Evolutionary conservation across 1,140 invertebrate genomes (phyloP).

Genomic region (Eciton burchellii): DNA sequence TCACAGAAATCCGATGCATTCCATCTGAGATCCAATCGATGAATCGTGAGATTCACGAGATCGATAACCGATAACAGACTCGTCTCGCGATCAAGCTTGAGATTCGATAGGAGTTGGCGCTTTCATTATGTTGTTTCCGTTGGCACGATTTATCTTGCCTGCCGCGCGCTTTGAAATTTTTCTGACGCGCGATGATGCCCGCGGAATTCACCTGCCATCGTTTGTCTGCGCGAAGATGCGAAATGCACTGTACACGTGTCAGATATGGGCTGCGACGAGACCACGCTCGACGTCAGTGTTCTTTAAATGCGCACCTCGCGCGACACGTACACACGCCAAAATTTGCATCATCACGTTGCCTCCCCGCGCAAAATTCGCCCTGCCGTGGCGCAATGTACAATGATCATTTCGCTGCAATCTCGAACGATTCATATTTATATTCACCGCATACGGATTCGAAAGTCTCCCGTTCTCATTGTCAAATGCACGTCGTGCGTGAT

Average conservation of each 20-base stretch:
- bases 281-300: constrained; percentile 11
- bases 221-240: constrained; percentile 45
- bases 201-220: constrained; percentile 53
- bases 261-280: constrained; percentile 19
- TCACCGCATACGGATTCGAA: too few species aligned
- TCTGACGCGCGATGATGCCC: constrained; percentile 36
- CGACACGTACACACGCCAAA: constrained; percentile 11
- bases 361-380: constrained; percentile 7
- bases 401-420: constrained; percentile 3
- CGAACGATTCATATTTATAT: background rate
- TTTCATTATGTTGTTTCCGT: constrained; percentile 44
- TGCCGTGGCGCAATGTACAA: background rate
- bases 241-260: constrained; percentile 45
- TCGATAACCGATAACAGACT: constrained; percentile 11
- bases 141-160: constrained; percentile 45
- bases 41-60: constrained; percentile 1
- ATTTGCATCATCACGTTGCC: constrained; percentile 5
- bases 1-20: background rate
- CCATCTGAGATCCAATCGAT: background rate
- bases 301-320: constrained; percentile 36
- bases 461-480: too few species aligned
- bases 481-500: too few species aligned
- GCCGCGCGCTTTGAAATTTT: constrained; percentile 36
- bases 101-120: constrained; percentile 32
- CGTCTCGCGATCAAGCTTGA: constrained; percentile 8